Conservation (phyloP, 2,113 vertebrate genomes). For the Salminus brasiliensis region DNA sequence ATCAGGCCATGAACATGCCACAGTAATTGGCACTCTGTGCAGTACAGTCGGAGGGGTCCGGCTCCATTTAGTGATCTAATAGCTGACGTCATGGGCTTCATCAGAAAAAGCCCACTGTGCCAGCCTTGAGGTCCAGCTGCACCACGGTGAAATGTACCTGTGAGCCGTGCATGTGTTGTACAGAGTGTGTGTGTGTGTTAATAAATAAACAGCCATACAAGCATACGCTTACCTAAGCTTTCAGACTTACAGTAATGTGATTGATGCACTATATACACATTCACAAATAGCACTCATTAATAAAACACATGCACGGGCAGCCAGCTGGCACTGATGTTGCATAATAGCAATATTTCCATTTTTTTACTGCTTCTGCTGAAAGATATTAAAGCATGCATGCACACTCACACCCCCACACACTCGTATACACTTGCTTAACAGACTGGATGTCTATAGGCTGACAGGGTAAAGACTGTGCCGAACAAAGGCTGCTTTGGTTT, state of each 20-base stretch:
- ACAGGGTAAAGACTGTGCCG: constrained; percentile 54
- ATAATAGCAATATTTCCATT: not conserved
- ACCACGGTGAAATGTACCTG: not conserved
- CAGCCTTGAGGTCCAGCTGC: not conserved
- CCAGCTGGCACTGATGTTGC: constrained; percentile 28
- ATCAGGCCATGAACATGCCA: constrained; percentile 59
- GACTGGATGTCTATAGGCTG: constrained; percentile 59
- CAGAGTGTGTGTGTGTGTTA: not conserved
- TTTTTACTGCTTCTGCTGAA: constrained; percentile 32
- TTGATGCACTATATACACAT: constrained; percentile 4
- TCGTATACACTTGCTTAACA: constrained; percentile 51
- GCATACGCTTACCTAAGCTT: constrained; percentile 29
- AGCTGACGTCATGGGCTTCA: constrained; percentile 43
- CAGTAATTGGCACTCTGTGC: constrained; percentile 53
- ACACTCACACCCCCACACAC: constrained; percentile 32
- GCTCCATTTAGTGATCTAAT: constrained; percentile 34
- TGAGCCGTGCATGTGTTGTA: not conserved
- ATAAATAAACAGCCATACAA: constrained; percentile 20
- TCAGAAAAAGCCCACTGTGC: constrained; percentile 16
- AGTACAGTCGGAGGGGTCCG: not conserved
- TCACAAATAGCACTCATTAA: constrained; percentile 19
- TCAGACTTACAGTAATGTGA: constrained; percentile 16
- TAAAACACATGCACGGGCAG: not conserved
- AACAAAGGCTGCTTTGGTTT: constrained; percentile 68
- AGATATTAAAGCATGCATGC: constrained; percentile 28